Evolutionary conservation across 1,140 invertebrate species (phyloP), one percentile per base, ranked within the genome.

Genomic region (Drosophila subpulchrella): DNA sequence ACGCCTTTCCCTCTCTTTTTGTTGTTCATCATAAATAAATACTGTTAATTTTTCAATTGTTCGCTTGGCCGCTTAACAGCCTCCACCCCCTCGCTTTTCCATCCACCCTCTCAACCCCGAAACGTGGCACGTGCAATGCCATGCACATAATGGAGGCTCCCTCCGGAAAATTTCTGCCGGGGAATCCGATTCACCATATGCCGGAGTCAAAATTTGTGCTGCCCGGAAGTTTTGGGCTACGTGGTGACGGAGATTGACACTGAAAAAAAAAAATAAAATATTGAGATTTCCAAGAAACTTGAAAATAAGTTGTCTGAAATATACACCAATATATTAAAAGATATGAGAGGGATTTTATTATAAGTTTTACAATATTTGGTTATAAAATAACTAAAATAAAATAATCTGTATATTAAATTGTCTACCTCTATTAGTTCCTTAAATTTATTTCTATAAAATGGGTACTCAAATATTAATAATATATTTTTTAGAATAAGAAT

Each of bases 41-140:
- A 89, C 84, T 88, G 84, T 88, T 88, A 88, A 88, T 88, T 89
- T 88, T 88, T 88, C 83, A 88, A 88, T 88, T 88, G 83, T 89
- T 61, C 76, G 50, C 24, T 36, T 51, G 65, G 71, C 47, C 83
- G 75, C 77, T 86, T 86, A 81, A 86, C 82, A 51, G 63, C 67
- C 78, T 56, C 47, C 7, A 12, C 38, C 38, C 8, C 8, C n/a
- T 5, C n/a, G 24, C 11, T 39, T 41, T 44, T 30, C 32, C 34
- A 32, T 15, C 20, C 3, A n/a, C 15, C n/a, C n/a, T n/a, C 57
- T 12, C 51, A 11, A 11, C 20, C 7, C 17, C n/a, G n/a, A 27
- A 41, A 36, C 44, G 32, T 12, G 73, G 61, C 73, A 75, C 73
- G 73, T 75, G 72, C 73, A 75, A 27, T 27, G 72, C 50, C 63